phyloP scores from a whole-genome alignment of 2,888 invertebrate species.

The Alloscopus bannaensis region DNA sequence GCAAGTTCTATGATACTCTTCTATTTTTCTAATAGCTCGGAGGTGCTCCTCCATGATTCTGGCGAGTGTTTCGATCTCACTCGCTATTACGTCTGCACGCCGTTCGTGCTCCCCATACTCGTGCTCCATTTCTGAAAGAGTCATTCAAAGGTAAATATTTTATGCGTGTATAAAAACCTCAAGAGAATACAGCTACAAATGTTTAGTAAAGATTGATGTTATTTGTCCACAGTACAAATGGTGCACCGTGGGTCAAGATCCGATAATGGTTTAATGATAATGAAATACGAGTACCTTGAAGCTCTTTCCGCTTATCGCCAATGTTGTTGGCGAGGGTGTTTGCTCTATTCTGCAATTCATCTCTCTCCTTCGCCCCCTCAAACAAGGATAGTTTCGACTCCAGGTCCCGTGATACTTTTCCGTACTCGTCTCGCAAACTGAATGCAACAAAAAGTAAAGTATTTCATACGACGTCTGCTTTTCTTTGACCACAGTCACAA shows the following conservation, averaged over 20 bases:
- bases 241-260: not conserved
- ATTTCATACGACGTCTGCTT: no score
- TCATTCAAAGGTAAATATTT: no score
- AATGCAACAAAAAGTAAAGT: no score
- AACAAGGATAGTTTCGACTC: constrained; percentile 85
- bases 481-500: no score
- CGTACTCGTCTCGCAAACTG: constrained; percentile 82
- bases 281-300: constrained; percentile 78
- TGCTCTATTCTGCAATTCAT: constrained; percentile 86
- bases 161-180: no score
- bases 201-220: constrained; percentile 23
- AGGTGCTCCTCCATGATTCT: constrained; percentile 81
- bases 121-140: constrained; percentile 80
- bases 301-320: constrained; percentile 83
- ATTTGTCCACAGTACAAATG: not conserved
- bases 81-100: constrained; percentile 79
- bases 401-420: constrained; percentile 83
- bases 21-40: constrained; percentile 79
- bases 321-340: constrained; percentile 88
- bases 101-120: constrained; percentile 82
- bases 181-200: no score
- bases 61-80: constrained; percentile 80
- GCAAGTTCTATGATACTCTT: constrained; percentile 81
- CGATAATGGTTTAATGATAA: not conserved
- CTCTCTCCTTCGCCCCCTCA: constrained; percentile 85